phyloP scores from a whole-genome alignment of 2,888 invertebrate genomes.

The Ctenicera cuprea region DNA sequence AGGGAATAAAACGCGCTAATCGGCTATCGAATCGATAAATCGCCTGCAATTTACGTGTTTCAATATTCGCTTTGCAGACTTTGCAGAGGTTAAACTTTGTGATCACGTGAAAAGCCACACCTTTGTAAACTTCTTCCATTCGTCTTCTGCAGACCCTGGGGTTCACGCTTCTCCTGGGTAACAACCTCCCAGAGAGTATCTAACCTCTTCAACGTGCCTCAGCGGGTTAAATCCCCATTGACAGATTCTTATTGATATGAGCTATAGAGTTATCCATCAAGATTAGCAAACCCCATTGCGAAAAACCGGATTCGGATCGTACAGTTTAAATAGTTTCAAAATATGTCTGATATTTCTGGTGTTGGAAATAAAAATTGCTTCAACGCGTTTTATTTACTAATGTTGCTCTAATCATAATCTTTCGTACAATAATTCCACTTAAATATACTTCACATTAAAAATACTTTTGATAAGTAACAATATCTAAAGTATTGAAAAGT shows the following conservation, averaged over 20 bases:
- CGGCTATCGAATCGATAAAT: slow-evolving; percentile 51
- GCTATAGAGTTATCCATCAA: neutral
- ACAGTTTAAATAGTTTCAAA: no score
- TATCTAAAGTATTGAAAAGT: no score
- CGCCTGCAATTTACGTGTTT: slow-evolving; percentile 34
- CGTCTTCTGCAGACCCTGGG: slow-evolving; percentile 55
- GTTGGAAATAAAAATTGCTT: no score
- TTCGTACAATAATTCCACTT: no score
- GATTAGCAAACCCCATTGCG: neutral
- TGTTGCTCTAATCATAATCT: no score
- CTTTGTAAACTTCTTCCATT: slow-evolving; percentile 59
- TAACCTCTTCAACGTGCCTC: slow-evolving; percentile 35
- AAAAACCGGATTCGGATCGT: no score
- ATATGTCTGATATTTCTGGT: no score
- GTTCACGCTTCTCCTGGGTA: slow-evolving; percentile 51
- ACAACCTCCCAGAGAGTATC: slow-evolving; percentile 37
- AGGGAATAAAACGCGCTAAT: slow-evolving; percentile 48
- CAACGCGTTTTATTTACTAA: no score
- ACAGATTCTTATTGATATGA: slow-evolving; percentile 29
- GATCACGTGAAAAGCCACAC: slow-evolving; percentile 57
- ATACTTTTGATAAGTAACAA: no score
- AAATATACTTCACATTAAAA: no score
- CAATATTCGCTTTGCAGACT: slow-evolving; percentile 15
- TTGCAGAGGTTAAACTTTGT: slow-evolving; percentile 38
- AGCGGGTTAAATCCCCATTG: slow-evolving; percentile 24